These are phyloP conservation scores for Drosophila nigrodunni DNA, from an alignment of 1,140 invertebrate species.

Conservation along the genomic window DNA sequence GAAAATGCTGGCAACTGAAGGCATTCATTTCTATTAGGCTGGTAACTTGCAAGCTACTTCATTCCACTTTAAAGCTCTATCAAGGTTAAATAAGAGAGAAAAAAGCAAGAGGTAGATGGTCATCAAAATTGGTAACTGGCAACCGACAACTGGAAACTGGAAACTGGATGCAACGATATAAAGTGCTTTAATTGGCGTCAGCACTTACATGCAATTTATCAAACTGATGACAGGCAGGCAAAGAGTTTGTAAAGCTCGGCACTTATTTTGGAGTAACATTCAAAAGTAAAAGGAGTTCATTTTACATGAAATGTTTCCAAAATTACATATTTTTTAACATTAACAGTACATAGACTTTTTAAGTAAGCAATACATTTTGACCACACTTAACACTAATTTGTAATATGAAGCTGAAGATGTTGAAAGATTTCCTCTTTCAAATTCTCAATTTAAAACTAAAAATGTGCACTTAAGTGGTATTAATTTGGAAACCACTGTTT, in stretches of 20 bases:
- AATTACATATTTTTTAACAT: no score
- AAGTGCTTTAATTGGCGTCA: conserved; percentile 78
- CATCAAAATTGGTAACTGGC: conserved; percentile 19
- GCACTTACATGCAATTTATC: conserved; percentile 80
- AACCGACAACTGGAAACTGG: conserved; percentile 19
- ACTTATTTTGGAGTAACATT: no score
- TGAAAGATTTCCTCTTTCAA: no score
- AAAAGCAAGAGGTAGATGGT: conserved; percentile 33
- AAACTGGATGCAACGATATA: conserved; percentile 57
- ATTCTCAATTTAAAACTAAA: no score
- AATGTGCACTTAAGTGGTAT: no score
- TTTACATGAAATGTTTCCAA: no score
- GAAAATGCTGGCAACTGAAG: conserved; percentile 37
- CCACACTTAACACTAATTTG: no score
- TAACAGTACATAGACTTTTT: no score
- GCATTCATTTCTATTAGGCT: conserved; percentile 76
- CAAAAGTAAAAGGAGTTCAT: no score
- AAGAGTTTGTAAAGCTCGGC: conserved; percentile 18
- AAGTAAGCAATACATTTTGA: no score
- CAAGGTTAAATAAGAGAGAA: conserved; percentile 20
- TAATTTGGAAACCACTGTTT: no score
- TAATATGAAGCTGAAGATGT: no score
- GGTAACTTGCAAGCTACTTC: conserved; percentile 14
- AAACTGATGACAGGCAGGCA: conserved; percentile 66
- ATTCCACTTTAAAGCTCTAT: conserved; percentile 59